Base-by-base conservation (phyloP, 1,140 invertebrate species). In the Drosophila bifasciata region DNA sequence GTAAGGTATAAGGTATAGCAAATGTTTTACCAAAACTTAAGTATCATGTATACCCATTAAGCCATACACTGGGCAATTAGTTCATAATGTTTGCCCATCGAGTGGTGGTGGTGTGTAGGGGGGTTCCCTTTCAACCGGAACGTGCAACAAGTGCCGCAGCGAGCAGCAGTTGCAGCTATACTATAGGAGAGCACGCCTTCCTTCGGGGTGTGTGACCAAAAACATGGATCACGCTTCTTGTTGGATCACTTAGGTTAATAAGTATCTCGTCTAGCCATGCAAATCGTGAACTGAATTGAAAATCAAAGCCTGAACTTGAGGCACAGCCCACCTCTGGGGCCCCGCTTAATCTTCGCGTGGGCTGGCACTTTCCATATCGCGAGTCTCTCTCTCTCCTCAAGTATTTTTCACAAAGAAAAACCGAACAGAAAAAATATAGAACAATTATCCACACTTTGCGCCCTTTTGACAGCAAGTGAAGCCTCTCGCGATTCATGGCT, bases 231-330 rank as follows among this genome's bases (percentile, higher is more conserved):
- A 74, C 70, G 70, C 70, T 74, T 74, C 71, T 64, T 74, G 68
- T 61, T 50, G 70, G 70, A 74, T 61, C 70, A 74, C 60, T 74
- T 56, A 60, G 70, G 51, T 74, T 74, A 74, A 74, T 74, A 74
- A 74, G 70, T 74, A 74, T 74, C 70, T 74, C 70, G 70, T 74
- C 70, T 74, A 74, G 70, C 70, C 70, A 74, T 74, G 72, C 72
- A 75, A 75, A 75, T 75, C 61, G 72, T 74, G 70, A 57, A 73
- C 71, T 25, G 66, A 70, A 73, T 74, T 23, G 53, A 70, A 70
- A 70, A 70, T 70, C 67, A 51, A 70, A 70, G 66, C 66, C 67
- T 70, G 70, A 74, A 74, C 70, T 74, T 74, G 70, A 74, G 70
- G 70, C 70, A 15, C 39, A 44, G 44, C 50, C 49, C 32, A 36